A percentile compares a stretch with the other conserved stretches of the same genome.
These are phyloP conservation scores for Orthosia gracilis DNA, from an alignment of 2,888 invertebrate species.

Conservation along the genomic window DNA sequence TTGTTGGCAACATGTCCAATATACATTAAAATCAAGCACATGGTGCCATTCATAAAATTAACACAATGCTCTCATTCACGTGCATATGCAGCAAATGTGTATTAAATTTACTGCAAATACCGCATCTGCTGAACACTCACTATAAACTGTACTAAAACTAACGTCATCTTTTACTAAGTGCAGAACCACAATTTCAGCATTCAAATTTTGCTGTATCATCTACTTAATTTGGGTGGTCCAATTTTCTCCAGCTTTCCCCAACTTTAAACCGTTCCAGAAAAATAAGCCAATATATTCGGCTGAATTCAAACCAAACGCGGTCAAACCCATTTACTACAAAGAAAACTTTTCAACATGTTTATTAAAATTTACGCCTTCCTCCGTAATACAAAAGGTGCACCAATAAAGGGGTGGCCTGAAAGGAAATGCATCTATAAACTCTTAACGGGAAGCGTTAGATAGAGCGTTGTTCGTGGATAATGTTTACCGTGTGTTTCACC, in stretches of 20 bases:
- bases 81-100: not conserved
- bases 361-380: constrained; percentile 38
- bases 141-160: no score
- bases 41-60: constrained; percentile 11
- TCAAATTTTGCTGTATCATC: not conserved
- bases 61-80: not conserved
- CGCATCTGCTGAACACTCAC: not conserved
- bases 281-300: not conserved
- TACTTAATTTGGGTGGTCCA: not conserved
- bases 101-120: not conserved
- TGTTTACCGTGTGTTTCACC: constrained; percentile 45
- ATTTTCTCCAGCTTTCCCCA: not conserved
- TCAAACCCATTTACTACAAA: not conserved
- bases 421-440: constrained; percentile 71
- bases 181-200: not conserved
- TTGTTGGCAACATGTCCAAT: not conserved
- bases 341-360: not conserved
- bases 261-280: not conserved
- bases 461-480: constrained; percentile 63
- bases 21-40: not conserved
- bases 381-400: constrained; percentile 45
- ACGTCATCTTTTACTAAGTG: not conserved
- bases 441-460: constrained; percentile 69
- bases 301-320: not conserved
- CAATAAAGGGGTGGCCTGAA: constrained; percentile 33